A percentile compares a stretch with the other conserved stretches of the same genome.
phyloP scores from a whole-genome alignment of 2,113 vertebrate genomes.

The Hydrolagus affinis region DNA sequence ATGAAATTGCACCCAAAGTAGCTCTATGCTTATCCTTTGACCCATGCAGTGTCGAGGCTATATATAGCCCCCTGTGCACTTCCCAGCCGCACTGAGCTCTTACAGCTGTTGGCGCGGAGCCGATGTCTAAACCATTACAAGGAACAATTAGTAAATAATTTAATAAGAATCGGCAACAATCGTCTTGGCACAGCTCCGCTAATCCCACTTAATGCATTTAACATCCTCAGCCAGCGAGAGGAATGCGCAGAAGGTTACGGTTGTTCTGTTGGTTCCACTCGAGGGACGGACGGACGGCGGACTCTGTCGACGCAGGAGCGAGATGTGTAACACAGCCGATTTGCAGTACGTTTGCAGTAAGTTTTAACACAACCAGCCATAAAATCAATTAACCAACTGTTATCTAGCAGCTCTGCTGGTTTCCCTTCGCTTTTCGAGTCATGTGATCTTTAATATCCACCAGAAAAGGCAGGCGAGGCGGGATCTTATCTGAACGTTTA shows the following conservation, averaged over 20 bases:
- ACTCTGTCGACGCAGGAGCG: no score
- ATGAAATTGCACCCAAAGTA: no score
- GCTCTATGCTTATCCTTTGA: background rate
- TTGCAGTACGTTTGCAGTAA: background rate
- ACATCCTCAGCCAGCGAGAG: background rate
- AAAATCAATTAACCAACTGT: no score
- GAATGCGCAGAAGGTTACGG: background rate
- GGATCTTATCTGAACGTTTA: no score
- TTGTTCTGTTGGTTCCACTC: no score
- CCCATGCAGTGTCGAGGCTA: background rate
- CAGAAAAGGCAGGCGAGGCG: no score
- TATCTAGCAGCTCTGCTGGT: no score
- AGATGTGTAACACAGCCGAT: background rate
- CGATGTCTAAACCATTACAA: background rate
- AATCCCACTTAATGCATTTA: background rate
- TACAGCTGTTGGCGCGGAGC: background rate
- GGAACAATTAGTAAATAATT: slow-evolving; percentile 9
- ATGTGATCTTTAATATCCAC: no score
- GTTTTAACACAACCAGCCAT: no score
- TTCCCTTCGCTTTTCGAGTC: no score
- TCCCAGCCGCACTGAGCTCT: no score
- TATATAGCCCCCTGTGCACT: background rate
- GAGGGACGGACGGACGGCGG: background rate
- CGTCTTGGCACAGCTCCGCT: slow-evolving; percentile 6
- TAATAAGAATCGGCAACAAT: slow-evolving; percentile 9